Evolutionary conservation across 2,888 invertebrate genomes (phyloP), one percentile per base, ranked within the genome.

Genomic region (Pandemis corylana): DNA sequence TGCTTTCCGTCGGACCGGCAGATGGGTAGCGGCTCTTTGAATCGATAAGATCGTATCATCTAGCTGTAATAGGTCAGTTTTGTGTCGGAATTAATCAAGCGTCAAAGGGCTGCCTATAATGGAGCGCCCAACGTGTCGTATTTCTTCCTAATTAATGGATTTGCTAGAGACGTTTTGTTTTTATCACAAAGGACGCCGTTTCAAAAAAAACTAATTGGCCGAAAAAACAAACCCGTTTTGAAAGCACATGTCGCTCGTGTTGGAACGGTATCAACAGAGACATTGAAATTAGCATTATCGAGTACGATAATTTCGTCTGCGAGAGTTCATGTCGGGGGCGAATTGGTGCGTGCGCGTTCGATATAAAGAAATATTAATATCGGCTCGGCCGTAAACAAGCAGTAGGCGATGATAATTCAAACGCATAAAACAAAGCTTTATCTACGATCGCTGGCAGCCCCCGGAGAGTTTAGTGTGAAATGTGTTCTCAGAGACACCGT

Each of bases 131-230:
- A 89, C 88, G 86, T 85, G 88, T 90, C 92, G 90, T 94, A 93
- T 93, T 92, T 94, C 92, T 91, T 83, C 89, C 89, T 92, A 94
- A 94, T 94, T 93, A 93, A 94, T 93, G 92, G 91, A 89, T 91
- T 92, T 87, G 90, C 92, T 91, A 90, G 92, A 87, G 89, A 86
- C 82, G 84, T 89, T 76, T 76, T 66, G 74, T 72, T 89, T 89
- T 87, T 87, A 87, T 88, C 87, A 90, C 90, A 92, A 92, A 93
- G 89, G 89, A 86, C 81, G 88, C 93, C 93, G 93, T 90, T 82
- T 73, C 65, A 78, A 82, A 84, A 88, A 86, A 85, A 84, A 81
- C 78, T 76, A 75, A 77, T 75, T 71, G 70, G 67, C 67, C 66
- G 62, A 75, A 74, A 75, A 69, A 67, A 44, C 44, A 70, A 70